These are phyloP conservation scores for Montipora capricornis DNA, from an alignment of 64 coral and sea anemone species.

Conservation along the genomic window DNA sequence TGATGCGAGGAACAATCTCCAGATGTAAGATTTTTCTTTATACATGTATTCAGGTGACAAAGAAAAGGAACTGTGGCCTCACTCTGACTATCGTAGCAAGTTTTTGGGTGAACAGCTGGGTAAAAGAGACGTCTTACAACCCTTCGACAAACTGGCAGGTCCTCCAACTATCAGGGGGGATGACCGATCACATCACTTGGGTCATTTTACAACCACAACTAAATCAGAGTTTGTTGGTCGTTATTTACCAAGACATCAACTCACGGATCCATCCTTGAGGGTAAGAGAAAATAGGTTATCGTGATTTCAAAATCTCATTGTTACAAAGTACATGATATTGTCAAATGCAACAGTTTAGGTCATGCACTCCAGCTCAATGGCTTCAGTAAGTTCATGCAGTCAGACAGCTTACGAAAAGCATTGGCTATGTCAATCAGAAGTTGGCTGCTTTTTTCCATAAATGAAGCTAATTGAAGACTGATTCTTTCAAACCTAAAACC, in stretches of 20 bases:
- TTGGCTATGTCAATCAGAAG: too few relatives aligned
- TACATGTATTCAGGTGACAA: slow-evolving; percentile 74
- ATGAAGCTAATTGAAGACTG: too few relatives aligned
- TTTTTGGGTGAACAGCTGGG: slow-evolving; percentile 73
- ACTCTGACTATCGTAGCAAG: slow-evolving; percentile 91
- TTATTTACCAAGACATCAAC: slow-evolving; percentile 60
- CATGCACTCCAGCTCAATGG: too few relatives aligned
- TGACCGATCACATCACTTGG: slow-evolving; percentile 62
- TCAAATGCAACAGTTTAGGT: too few relatives aligned
- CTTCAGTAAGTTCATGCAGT: too few relatives aligned
- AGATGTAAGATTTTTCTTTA: background rate
- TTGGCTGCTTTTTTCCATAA: too few relatives aligned
- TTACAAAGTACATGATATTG: too few relatives aligned
- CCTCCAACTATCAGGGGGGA: slow-evolving; percentile 88
- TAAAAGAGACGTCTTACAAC: slow-evolving; percentile 50
- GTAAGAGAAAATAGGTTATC: slow-evolving; percentile 20
- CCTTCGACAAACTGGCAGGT: slow-evolving; percentile 52
- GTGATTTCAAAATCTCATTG: too few relatives aligned
- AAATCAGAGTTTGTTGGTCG: slow-evolving; percentile 86
- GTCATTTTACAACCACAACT: slow-evolving; percentile 89
- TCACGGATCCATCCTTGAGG: slow-evolving; percentile 67
- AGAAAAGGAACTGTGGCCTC: slow-evolving; percentile 87
- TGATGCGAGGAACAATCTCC: too few relatives aligned
- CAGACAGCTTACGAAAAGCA: too few relatives aligned
- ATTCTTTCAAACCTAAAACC: too few relatives aligned